Percentiles rank a stretch among this genome's conserved stretches.
phyloP scores from a whole-genome alignment of 1,140 invertebrate species.

The Eufriesea mexicana region DNA sequence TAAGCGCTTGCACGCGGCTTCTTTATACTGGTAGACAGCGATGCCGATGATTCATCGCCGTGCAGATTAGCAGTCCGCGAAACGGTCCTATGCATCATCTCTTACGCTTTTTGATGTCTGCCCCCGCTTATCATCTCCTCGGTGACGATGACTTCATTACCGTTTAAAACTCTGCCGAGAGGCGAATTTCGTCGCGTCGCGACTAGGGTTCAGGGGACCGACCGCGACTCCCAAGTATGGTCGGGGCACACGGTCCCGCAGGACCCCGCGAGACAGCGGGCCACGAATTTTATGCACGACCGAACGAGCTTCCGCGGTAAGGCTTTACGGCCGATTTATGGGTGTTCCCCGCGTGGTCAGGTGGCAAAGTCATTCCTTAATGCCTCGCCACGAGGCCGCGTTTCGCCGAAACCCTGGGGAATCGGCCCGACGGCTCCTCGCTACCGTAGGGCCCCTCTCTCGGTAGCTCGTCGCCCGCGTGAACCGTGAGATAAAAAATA shows the following conservation, averaged over 20 bases:
- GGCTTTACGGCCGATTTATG: slow-evolving; percentile 54
- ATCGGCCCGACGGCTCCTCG: background rate
- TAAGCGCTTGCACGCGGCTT: slow-evolving; percentile 1
- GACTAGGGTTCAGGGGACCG: no score
- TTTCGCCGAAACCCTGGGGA: slow-evolving; percentile 40
- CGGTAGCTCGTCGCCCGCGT: no score
- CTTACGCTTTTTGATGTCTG: slow-evolving; percentile 55
- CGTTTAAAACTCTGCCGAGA: slow-evolving; percentile 15
- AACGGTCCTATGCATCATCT: slow-evolving; percentile 35
- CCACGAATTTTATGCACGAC: slow-evolving; percentile 41
- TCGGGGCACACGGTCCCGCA: slow-evolving; percentile 7
- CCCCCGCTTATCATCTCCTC: slow-evolving; percentile 42
- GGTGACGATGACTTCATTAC: slow-evolving; percentile 44
- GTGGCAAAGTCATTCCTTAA: slow-evolving; percentile 62
- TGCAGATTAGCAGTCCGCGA: slow-evolving; percentile 47
- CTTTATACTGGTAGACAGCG: slow-evolving; percentile 28
- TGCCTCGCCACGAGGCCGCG: slow-evolving; percentile 10
- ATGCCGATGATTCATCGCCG: slow-evolving; percentile 62
- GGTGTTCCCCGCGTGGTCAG: slow-evolving; percentile 50
- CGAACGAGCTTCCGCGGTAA: slow-evolving; percentile 53
- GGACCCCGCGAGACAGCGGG: slow-evolving; percentile 18
- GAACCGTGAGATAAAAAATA: background rate
- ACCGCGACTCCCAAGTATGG: background rate
- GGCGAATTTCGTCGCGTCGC: background rate
- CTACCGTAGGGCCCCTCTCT: no score